Conservation (phyloP, 2,113 vertebrate genomes). For the Argyrosomus japonicus region DNA sequence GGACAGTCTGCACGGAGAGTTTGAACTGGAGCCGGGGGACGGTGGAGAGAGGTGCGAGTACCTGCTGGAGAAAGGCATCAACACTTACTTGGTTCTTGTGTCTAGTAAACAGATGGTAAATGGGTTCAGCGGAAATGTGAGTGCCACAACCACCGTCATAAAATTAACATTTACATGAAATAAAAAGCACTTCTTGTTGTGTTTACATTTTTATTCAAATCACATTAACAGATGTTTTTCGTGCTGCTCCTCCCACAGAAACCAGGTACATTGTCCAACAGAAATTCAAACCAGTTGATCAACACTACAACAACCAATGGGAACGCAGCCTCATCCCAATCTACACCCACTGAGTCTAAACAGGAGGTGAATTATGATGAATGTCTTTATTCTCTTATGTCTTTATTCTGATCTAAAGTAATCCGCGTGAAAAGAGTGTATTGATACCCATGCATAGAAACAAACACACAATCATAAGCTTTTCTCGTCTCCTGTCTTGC, state of each 20-base stretch:
- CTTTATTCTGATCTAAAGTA: too few species aligned
- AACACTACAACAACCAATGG: constrained; percentile 88
- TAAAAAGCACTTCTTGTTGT: background rate
- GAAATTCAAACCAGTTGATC: constrained; percentile 87
- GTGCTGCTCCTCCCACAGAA: constrained; percentile 71
- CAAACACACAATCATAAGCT: background rate
- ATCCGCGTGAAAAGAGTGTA: background rate
- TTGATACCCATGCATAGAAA: background rate
- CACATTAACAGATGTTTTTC: background rate
- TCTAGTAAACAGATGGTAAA: constrained; percentile 79
- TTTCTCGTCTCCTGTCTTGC: background rate
- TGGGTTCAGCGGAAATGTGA: constrained; percentile 86
- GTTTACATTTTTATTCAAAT: background rate
- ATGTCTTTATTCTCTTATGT: background rate
- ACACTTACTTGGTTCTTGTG: constrained; percentile 90
- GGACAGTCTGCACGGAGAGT: constrained; percentile 92
- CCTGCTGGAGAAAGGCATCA: constrained; percentile 93
- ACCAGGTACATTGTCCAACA: constrained; percentile 76
- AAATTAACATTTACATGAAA: background rate
- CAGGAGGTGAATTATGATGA: constrained; percentile 80
- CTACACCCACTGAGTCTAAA: constrained; percentile 74
- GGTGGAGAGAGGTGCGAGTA: constrained; percentile 93
- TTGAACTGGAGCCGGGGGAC: constrained; percentile 90
- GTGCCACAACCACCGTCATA: constrained; percentile 33
- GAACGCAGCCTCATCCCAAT: constrained; percentile 77